Percentiles rank a stretch among this genome's conserved stretches.
These are phyloP conservation scores for Ips typographus DNA, from an alignment of 1,140 invertebrate species.

Conservation along the genomic window DNA sequence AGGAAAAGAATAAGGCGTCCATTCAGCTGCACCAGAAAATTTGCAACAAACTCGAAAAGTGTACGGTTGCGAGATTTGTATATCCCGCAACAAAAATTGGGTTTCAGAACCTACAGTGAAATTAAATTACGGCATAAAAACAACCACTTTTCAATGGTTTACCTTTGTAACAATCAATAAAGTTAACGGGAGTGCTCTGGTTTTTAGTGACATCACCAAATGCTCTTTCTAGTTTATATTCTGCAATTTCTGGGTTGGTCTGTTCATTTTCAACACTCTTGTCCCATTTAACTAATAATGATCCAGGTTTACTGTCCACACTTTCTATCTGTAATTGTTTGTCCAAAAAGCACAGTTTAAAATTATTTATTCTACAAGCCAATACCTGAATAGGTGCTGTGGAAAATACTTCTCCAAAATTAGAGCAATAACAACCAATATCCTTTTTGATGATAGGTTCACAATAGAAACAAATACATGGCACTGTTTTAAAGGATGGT, in stretches of 20 bases:
- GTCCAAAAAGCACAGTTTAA: neutral
- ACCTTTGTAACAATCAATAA: conserved; percentile 44
- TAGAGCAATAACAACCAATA: conserved; percentile 35
- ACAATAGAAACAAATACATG: conserved; percentile 44
- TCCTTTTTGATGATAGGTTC: conserved; percentile 35
- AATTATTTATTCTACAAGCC: neutral
- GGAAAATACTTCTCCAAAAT: conserved; percentile 40
- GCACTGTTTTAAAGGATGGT: conserved; percentile 45
- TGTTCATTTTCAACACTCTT: conserved; percentile 37
- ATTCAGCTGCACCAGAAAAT: conserved; percentile 42
- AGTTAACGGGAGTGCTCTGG: conserved; percentile 36
- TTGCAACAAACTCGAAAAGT: conserved; percentile 47
- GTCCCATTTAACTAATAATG: conserved; percentile 44
- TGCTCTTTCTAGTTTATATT: conserved; percentile 45
- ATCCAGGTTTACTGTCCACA: conserved; percentile 42
- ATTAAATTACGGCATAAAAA: too few relatives aligned
- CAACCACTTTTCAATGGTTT: neutral
- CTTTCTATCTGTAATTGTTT: conserved; percentile 37
- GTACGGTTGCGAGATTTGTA: conserved; percentile 41
- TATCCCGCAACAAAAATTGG: conserved; percentile 42
- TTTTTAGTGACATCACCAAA: conserved; percentile 40
- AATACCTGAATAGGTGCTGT: conserved; percentile 44
- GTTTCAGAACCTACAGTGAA: conserved; percentile 40
- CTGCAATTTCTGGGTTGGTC: conserved; percentile 43
- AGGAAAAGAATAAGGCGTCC: conserved; percentile 46